Conservation (phyloP, 2,888 invertebrate genomes). For the Plemyria rubiginata region DNA sequence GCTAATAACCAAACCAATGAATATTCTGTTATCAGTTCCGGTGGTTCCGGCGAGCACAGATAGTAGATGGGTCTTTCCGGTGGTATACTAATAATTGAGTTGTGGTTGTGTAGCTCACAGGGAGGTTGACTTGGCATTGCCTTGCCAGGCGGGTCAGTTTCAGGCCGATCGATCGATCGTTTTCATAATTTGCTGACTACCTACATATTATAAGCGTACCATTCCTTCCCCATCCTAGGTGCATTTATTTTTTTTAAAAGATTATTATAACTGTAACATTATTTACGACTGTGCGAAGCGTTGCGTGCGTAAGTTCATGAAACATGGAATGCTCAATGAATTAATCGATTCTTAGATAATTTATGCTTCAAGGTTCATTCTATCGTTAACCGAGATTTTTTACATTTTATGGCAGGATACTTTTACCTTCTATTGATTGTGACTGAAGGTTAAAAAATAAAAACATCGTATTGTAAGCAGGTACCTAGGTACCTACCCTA, state of each 20-base stretch:
- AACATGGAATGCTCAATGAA: conserved; percentile 33
- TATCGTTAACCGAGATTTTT: conserved; percentile 7
- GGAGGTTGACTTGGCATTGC: not conserved
- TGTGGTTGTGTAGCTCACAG: conserved; percentile 1
- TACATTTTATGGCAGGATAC: not conserved
- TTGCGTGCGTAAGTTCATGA: conserved; percentile 29
- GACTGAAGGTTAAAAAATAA: conserved; percentile 2
- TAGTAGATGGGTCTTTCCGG: conserved; percentile 13
- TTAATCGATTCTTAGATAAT: conserved; percentile 40
- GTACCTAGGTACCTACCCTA: not conserved
- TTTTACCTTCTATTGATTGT: conserved; percentile 3
- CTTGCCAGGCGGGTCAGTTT: conserved; percentile 17
- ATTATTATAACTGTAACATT: too few relatives aligned
- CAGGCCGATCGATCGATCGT: conserved; percentile 28
- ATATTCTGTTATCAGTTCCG: conserved; percentile 21
- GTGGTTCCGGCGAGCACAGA: conserved; percentile 12
- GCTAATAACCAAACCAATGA: conserved; percentile 29
- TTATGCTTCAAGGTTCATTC: conserved; percentile 45
- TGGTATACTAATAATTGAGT: not conserved
- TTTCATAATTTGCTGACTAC: conserved; percentile 16
- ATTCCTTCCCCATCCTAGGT: not conserved
- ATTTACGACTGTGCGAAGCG: not conserved
- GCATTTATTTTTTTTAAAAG: too few relatives aligned
- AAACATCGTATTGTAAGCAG: not conserved
- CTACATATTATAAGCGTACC: not conserved